Evolutionary conservation across 2,888 invertebrate species (phyloP).

Genomic region (Chymomyza caudatula): DNA sequence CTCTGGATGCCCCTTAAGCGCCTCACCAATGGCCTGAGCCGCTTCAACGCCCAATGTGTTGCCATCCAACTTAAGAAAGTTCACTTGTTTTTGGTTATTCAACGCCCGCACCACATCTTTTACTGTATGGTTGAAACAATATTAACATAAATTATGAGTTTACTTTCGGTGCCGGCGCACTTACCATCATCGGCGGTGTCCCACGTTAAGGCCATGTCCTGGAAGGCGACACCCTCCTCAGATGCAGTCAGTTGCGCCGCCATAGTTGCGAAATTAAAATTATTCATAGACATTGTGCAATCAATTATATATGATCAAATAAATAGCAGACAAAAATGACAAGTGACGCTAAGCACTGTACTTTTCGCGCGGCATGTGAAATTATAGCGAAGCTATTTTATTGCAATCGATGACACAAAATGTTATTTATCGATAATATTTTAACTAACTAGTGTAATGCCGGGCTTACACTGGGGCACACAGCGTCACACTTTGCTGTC

Average conservation of each 20-base stretch:
- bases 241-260: slow-evolving; percentile 50
- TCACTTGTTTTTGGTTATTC: slow-evolving; percentile 83
- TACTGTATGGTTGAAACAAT: slow-evolving; percentile 79
- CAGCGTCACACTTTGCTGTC: no score
- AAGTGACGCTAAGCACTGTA: neutral
- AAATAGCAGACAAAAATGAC: neutral
- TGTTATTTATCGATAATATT: slow-evolving; percentile 19
- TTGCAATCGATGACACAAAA: slow-evolving; percentile 14
- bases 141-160: neutral
- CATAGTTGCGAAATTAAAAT: slow-evolving; percentile 60
- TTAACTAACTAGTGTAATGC: no score
- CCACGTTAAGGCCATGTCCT: slow-evolving; percentile 88
- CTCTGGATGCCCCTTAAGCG: slow-evolving; percentile 87
- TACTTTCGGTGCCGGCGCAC: slow-evolving; percentile 30
- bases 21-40: slow-evolving; percentile 89
- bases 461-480: no score
- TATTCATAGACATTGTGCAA: slow-evolving; percentile 32
- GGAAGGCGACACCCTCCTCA: slow-evolving; percentile 86
- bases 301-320: neutral
- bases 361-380: neutral
- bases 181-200: slow-evolving; percentile 89
- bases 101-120: slow-evolving; percentile 88
- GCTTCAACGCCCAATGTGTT: slow-evolving; percentile 96
- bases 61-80: slow-evolving; percentile 90
- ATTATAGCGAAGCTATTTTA: neutral